Evolutionary conservation across 2,113 vertebrate species (phyloP).

Genomic region (Perca flavescens): DNA sequence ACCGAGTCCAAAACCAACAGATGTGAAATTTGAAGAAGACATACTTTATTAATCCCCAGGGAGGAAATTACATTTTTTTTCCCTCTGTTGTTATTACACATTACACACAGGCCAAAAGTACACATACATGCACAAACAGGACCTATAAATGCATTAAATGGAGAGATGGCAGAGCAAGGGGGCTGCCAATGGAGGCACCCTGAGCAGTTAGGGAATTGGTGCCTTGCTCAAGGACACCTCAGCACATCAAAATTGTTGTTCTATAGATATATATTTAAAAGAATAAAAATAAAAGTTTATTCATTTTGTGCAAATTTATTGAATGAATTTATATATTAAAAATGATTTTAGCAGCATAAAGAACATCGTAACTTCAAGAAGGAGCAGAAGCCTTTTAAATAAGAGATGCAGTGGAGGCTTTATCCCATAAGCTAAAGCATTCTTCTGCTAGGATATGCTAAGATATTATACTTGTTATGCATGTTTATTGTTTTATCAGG

Average conservation of each 20-base stretch:
- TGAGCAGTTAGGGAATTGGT: too few species aligned
- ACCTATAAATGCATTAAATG: too few species aligned
- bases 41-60: too few species aligned
- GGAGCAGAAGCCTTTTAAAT: background rate
- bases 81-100: too few species aligned
- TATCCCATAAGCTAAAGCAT: background rate
- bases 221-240: too few species aligned
- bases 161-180: too few species aligned
- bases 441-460: background rate
- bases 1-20: background rate
- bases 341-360: background rate
- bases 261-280: background rate
- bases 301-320: background rate
- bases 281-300: background rate
- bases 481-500: background rate
- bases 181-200: too few species aligned
- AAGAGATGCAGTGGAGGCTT: background rate
- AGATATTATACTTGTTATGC: background rate
- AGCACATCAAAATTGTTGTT: too few species aligned
- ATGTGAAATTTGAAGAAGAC: background rate
- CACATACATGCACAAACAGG: too few species aligned
- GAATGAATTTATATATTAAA: background rate
- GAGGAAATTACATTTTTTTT: too few species aligned
- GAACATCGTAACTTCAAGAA: background rate
- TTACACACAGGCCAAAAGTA: too few species aligned